Conservation (phyloP, 2,113 vertebrate species). For the Picathartes gymnocephalus region DNA sequence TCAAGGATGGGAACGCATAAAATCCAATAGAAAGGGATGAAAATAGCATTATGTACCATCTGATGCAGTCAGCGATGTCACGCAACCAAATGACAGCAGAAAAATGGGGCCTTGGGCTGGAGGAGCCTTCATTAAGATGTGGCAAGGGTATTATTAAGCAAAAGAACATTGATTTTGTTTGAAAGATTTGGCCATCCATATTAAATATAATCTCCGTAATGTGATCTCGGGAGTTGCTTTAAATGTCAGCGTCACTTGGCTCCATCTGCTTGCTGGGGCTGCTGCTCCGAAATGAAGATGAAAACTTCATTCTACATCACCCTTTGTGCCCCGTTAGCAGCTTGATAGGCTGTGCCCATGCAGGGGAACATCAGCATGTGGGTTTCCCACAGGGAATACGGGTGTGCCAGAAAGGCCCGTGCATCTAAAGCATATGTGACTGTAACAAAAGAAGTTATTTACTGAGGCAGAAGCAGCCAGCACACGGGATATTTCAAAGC, state of each 20-base stretch:
- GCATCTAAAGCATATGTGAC: neutral
- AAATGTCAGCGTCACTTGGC: conserved; percentile 51
- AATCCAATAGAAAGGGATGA: conserved; percentile 44
- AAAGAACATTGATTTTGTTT: conserved; percentile 48
- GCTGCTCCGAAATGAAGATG: neutral
- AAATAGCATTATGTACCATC: conserved; percentile 33
- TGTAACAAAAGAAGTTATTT: neutral
- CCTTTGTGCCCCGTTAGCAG: neutral
- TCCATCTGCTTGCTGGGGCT: neutral
- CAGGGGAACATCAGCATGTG: neutral
- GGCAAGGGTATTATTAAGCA: conserved; percentile 40
- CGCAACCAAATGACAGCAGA: conserved; percentile 1
- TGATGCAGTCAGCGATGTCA: conserved; percentile 34
- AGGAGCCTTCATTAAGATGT: conserved; percentile 42
- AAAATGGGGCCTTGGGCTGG: conserved; percentile 25
- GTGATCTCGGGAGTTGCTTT: conserved; percentile 14
- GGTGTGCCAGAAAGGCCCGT: rapidly evolving
- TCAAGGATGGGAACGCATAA: conserved; percentile 29
- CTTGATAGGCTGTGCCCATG: neutral
- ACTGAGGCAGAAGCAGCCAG: neutral
- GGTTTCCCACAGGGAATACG: neutral
- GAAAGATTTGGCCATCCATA: conserved; percentile 43
- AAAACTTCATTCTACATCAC: neutral
- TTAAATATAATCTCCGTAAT: conserved; percentile 53
- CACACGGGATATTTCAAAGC: neutral